A percentile compares a stretch with the other conserved stretches of the same genome.
Conservation (phyloP, 1,140 invertebrate genomes). For the Atta cephalotes region DNA sequence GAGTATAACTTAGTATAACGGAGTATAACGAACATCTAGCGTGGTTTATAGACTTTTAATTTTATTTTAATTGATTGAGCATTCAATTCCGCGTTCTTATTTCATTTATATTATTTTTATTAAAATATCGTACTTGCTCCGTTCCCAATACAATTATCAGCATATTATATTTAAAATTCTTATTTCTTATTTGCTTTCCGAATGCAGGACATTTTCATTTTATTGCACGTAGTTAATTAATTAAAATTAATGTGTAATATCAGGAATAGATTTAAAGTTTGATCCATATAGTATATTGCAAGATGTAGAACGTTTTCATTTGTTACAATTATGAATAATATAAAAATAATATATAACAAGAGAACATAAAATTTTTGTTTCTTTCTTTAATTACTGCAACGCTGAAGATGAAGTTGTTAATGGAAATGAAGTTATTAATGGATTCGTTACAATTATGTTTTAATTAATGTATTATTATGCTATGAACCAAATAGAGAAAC, state of each 20-base stretch:
- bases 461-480: too few relatives aligned
- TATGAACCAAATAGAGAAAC: too few relatives aligned
- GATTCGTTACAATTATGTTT: too few relatives aligned
- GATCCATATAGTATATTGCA: neutral
- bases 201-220: neutral
- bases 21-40: too few relatives aligned
- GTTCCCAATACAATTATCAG: neutral
- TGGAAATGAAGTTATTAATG: too few relatives aligned
- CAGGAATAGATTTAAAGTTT: neutral
- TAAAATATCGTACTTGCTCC: neutral
- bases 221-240: neutral
- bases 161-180: neutral
- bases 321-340: neutral
- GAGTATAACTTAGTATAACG: too few relatives aligned
- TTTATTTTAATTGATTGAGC: too few relatives aligned
- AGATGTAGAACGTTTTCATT: neutral
- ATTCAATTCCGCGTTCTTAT: too few relatives aligned
- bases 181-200: neutral
- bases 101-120: neutral
- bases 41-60: too few relatives aligned
- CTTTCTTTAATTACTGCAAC: too few relatives aligned
- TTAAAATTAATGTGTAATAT: conserved; percentile 6
- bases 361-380: neutral
- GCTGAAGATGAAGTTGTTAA: too few relatives aligned
- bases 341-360: neutral